Percentiles rank a stretch among this genome's conserved stretches.
These are phyloP conservation scores for Gulo gulo DNA, from an alignment of 2,113 vertebrate genomes.

Conservation along the genomic window DNA sequence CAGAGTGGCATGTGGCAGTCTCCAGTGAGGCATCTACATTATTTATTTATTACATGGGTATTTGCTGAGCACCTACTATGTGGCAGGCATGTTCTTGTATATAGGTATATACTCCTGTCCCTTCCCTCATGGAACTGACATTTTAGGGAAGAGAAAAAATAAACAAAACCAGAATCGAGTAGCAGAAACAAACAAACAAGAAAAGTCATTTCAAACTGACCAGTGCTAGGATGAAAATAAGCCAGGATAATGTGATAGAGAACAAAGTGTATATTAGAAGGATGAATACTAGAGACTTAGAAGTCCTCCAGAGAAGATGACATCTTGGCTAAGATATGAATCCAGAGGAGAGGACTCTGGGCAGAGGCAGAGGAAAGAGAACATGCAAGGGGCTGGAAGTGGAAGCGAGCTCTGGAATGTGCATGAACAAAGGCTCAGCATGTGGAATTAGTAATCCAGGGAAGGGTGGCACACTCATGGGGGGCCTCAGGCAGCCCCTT, in stretches of 20 bases:
- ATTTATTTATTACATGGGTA: neutral
- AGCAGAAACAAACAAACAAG: neutral
- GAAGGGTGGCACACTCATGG: neutral
- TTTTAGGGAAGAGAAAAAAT: neutral
- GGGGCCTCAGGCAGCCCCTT: neutral
- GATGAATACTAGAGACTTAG: neutral
- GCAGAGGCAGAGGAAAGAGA: neutral
- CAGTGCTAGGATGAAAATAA: neutral
- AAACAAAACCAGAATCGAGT: neutral
- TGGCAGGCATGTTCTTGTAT: neutral
- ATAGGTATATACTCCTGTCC: neutral
- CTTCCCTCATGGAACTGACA: too few relatives aligned
- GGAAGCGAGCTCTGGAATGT: neutral
- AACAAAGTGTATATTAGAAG: neutral
- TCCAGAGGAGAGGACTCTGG: neutral
- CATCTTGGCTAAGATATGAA: neutral
- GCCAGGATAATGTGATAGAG: neutral
- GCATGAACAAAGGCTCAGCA: neutral
- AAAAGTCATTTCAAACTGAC: neutral
- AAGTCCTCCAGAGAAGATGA: neutral
- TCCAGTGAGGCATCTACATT: neutral
- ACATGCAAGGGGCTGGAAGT: neutral
- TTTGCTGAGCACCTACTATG: neutral
- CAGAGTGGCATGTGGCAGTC: too few relatives aligned
- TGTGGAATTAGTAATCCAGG: accelerated